Evolutionary conservation across 2,797 vertebrate species (phyloP).

Genomic region (Coilia nasus): DNA sequence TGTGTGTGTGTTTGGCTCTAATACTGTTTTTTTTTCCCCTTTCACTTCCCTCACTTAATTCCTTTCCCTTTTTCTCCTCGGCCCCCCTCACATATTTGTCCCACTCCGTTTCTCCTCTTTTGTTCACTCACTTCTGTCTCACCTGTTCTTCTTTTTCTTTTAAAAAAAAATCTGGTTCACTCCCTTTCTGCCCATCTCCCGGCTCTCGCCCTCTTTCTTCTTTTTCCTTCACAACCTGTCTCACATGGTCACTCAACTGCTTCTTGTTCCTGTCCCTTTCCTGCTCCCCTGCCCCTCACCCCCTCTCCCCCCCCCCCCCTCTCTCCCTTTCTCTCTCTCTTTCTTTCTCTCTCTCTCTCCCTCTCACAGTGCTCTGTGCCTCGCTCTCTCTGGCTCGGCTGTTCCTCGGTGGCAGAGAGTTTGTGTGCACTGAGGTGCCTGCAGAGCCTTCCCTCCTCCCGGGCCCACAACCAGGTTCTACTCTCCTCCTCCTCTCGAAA

Average conservation of each 20-base stretch:
- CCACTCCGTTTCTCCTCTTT: slow-evolving; percentile 51
- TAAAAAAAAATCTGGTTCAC: slow-evolving; percentile 39
- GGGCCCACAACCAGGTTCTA: slow-evolving; percentile 90
- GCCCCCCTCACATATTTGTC: slow-evolving; percentile 60
- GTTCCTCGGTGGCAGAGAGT: slow-evolving; percentile 99
- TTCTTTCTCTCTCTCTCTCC: slow-evolving; percentile 89
- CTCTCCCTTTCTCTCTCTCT: slow-evolving; percentile 84
- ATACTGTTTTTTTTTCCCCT: slow-evolving; percentile 78
- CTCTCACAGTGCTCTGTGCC: slow-evolving; percentile 99
- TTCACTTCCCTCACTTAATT: slow-evolving; percentile 62
- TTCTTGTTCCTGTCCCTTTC: slow-evolving; percentile 62
- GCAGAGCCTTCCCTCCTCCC: slow-evolving; percentile 99
- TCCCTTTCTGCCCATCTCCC: slow-evolving; percentile 38
- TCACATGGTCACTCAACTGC: slow-evolving; percentile 38
- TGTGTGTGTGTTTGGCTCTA: slow-evolving; percentile 77
- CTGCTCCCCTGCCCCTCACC: slow-evolving; percentile 59
- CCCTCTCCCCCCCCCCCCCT: slow-evolving; percentile 56
- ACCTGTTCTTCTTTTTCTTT: slow-evolving; percentile 33
- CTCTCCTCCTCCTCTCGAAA: slow-evolving; percentile 73
- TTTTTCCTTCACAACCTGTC: slow-evolving; percentile 39
- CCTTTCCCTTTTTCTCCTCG: slow-evolving; percentile 41
- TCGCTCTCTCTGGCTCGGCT: slow-evolving; percentile 99
- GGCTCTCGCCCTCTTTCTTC: slow-evolving; percentile 49
- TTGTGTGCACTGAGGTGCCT: slow-evolving; percentile 99
- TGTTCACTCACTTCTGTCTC: slow-evolving; percentile 33